Evolutionary conservation across 2,797 vertebrate genomes (phyloP), one percentile per base, ranked within the genome.

Genomic region (Coilia nasus): DNA sequence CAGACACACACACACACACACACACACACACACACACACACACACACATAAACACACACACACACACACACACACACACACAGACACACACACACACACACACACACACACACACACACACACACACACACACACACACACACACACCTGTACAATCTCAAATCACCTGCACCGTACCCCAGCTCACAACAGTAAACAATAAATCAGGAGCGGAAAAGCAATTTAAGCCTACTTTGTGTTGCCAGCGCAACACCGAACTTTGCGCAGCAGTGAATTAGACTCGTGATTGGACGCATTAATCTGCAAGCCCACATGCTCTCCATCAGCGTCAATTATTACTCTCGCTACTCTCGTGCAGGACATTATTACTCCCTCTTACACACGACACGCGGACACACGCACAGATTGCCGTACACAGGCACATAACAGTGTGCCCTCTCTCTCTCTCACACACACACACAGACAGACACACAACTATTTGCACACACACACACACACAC

Each of bases 261-360:
- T 57, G 25, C 87, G 87, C 67, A 67, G 44, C 25, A 84, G 85
- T 87, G 47, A 64, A 85, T 85, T 81, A 57, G 75, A 82, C 35
- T 14, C 2, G 50, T 54, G 50, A 54, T 54, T 54, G 50, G 50
- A 54, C 50, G 14, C 50, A 54, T 54, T 54, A 54, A 54, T 54
- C 50, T 54, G 9, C 9, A 9, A 54, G 50, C 50, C 50, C 50
- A 54, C 50, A 54, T 54, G 50, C 50, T 54, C 50, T 54, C 50
- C 50, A 54, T 54, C 50, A 54, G 2, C 50, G 9, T 54, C 50
- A 9, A 54, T 54, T 54, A 54, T 3, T 3, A 54, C 50, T 9
- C 50, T 3, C 50, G 50, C 50, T 14, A 54, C 2, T 54, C 50
- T 3, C 50, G 1, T 1, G 1, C 50, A 54, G 50, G 50, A 54